Base-by-base conservation (phyloP, 2,888 invertebrate genomes). In the Frankliniella fusca region DNA sequence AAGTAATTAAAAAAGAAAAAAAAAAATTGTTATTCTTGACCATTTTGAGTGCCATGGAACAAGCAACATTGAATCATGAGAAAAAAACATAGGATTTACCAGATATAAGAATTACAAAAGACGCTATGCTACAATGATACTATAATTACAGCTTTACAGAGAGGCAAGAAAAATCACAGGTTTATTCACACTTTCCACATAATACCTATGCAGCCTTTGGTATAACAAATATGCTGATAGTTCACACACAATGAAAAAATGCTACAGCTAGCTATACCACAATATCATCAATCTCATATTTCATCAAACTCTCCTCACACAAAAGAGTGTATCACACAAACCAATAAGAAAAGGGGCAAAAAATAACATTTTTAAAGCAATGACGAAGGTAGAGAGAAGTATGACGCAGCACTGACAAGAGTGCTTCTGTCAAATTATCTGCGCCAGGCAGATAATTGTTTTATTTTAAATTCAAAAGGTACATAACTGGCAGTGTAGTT, bases 111-210 rank as follows among this genome's bases (percentile, higher is more conserved):
- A 15, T 54, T 54, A 54, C 15, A 54, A 54, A 54, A 38, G 38
- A 38, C 5, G 38, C 38, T 3, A 38, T 38, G 38, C 38, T 38
- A 38, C 38, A 38, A 38, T 38, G 38, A 38, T 38, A 38, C 38
- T 38, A 38, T 23, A 76, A 27, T 76, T 76, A 76, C 70, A 76
- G 27, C 27, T 76, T 76, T 76, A 76, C 70, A 76, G 70, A 76
- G 70, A 76, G 70, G 70, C 70, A 76, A 76, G 70, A 27, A 76
- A 76, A 76, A 76, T 76, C 70, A 76, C 70, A 76, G 70, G 70
- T 76, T 76, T 76, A 20, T 76, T 76, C 12, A 76, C 23, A 76
- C 70, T 76, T 76, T 76, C 70, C 70, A 76, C 70, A 76, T 23
- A 70, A 76, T 27, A 76, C 70, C 70, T 76, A 76, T 76, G 70